Evolutionary conservation across 1,140 invertebrate genomes (phyloP).

Genomic region (Musca vetustissima): DNA sequence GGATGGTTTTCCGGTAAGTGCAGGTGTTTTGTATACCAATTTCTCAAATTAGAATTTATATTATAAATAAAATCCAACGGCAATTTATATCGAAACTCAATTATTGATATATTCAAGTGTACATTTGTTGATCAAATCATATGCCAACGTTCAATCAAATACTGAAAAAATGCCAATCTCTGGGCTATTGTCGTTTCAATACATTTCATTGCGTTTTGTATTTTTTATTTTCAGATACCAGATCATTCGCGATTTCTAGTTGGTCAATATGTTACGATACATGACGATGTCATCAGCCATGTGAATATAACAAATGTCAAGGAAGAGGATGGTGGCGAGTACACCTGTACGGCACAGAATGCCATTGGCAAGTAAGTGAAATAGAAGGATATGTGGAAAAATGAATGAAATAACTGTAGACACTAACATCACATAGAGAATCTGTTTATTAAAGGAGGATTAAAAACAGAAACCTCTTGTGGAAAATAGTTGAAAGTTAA

Average conservation of each 20-base stretch:
- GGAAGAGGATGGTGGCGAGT: conserved; percentile 90
- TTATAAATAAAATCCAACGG: not conserved
- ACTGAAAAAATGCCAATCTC: not conserved
- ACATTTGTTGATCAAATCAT: too few relatives aligned
- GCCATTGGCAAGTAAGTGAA: conserved; percentile 64
- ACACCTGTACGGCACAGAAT: conserved; percentile 84
- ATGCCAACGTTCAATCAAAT: not conserved
- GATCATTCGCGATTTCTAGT: conserved; percentile 73
- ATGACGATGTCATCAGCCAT: conserved; percentile 92
- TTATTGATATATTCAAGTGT: too few relatives aligned
- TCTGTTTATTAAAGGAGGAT: too few relatives aligned
- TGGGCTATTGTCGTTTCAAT: too few relatives aligned
- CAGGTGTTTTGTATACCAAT: conserved; percentile 23
- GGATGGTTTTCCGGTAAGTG: conserved; percentile 83
- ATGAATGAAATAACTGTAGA: not conserved
- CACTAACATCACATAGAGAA: too few relatives aligned
- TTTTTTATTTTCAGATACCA: conserved; percentile 42
- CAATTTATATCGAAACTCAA: too few relatives aligned
- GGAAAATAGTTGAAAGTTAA: too few relatives aligned
- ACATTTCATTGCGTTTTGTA: not conserved
- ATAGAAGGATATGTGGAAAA: not conserved
- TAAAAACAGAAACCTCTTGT: too few relatives aligned
- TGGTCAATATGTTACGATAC: conserved; percentile 86
- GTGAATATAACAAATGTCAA: conserved; percentile 88
- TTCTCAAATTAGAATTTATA: too few relatives aligned